A percentile compares a stretch with the other conserved stretches of the same genome.
Evolutionary conservation across 2,888 invertebrate species (phyloP).

Genomic region (Stenchaetothrips biformis): DNA sequence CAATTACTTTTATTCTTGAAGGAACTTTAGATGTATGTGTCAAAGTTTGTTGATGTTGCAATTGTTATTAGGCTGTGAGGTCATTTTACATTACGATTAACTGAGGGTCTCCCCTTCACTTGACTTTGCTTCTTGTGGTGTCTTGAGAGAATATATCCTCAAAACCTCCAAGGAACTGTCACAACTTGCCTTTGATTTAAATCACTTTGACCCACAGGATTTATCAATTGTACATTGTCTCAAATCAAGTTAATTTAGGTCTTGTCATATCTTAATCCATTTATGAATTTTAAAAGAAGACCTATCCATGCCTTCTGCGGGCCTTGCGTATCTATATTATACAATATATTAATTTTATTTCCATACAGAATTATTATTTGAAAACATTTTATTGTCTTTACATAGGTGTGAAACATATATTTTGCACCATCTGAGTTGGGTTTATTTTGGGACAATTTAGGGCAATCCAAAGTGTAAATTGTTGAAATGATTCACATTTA

Average conservation of each 20-base stretch:
- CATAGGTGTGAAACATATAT: background rate
- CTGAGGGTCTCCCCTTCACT: too few species aligned
- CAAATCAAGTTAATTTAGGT: too few species aligned
- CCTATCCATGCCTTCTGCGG: background rate
- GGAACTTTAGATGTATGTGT: background rate
- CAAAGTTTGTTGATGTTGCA: background rate
- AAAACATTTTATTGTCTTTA: background rate
- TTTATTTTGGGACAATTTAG: conserved; percentile 15
- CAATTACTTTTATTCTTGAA: background rate
- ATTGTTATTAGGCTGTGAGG: background rate
- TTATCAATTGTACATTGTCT: too few species aligned
- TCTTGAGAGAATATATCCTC: too few species aligned
- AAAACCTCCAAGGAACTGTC: too few species aligned
- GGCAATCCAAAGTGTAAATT: background rate
- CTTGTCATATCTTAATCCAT: background rate
- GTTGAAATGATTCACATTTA: background rate
- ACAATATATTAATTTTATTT: background rate
- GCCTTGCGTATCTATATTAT: background rate
- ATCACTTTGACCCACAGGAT: too few species aligned
- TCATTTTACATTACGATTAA: background rate
- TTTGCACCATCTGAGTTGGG: background rate
- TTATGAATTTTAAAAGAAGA: background rate
- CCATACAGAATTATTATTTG: background rate
- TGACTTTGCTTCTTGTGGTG: too few species aligned
- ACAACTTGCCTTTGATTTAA: too few species aligned